A percentile compares a stretch with the other conserved stretches of the same genome.
phyloP scores from a whole-genome alignment of 1,140 invertebrate species.

The Drosophila kepulauana region DNA sequence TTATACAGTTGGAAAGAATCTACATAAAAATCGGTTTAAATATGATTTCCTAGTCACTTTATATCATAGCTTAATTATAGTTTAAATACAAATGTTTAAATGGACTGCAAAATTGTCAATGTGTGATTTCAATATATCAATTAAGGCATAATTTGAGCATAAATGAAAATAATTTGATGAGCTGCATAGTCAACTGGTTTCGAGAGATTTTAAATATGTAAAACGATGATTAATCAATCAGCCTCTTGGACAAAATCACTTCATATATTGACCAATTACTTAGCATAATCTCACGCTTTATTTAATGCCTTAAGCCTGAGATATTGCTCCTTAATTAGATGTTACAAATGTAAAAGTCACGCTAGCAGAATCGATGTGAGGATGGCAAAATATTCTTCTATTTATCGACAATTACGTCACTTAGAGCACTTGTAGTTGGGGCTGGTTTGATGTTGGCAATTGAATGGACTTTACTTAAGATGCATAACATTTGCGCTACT shows the following conservation, averaged over 20 bases:
- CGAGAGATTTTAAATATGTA: not conserved
- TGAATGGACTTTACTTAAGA: conserved; percentile 54
- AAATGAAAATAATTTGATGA: too few species aligned
- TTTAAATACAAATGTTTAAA: too few species aligned
- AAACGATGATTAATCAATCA: not conserved
- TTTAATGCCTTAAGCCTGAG: not conserved
- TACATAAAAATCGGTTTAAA: too few species aligned
- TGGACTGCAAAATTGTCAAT: too few species aligned
- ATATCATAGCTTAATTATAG: too few species aligned
- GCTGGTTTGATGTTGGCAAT: conserved; percentile 16
- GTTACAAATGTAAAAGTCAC: not conserved
- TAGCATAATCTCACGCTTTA: not conserved
- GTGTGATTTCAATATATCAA: too few species aligned
- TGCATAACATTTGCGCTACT: conserved; percentile 76
- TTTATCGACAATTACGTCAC: conserved; percentile 71
- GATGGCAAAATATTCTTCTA: conserved; percentile 39
- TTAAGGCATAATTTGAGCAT: too few species aligned
- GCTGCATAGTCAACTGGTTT: too few species aligned
- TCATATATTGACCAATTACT: not conserved
- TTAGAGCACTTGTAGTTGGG: conserved; percentile 50
- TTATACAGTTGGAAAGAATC: too few species aligned
- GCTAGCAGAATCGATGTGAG: not conserved
- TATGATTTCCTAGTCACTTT: too few species aligned
- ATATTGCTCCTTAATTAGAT: not conserved
- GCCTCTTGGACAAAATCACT: not conserved